Evolutionary conservation across 2,888 invertebrate genomes (phyloP).

Genomic region (Cyrtodaria siliqua): DNA sequence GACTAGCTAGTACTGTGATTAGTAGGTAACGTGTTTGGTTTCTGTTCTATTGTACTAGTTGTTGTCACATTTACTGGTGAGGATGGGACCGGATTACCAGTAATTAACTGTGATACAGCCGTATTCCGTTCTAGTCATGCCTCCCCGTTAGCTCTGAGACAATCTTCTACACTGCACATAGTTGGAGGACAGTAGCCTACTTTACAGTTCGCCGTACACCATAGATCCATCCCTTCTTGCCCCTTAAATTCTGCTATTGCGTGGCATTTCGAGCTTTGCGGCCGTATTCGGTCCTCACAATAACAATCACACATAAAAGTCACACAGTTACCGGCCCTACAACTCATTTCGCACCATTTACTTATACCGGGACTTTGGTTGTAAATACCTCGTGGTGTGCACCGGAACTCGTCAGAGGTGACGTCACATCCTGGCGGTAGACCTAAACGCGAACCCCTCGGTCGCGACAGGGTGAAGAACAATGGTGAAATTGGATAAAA

Average conservation of each 20-base stretch:
- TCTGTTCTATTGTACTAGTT: no score
- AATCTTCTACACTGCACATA: slow-evolving; percentile 66
- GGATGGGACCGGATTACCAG: no score
- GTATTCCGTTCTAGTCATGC: slow-evolving; percentile 25
- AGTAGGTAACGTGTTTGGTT: no score
- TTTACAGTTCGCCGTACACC: slow-evolving; percentile 80
- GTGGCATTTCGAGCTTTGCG: slow-evolving; percentile 62
- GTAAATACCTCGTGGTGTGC: slow-evolving; percentile 66
- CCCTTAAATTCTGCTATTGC: slow-evolving; percentile 72
- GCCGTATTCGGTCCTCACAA: slow-evolving; percentile 51
- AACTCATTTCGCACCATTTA: slow-evolving; percentile 69
- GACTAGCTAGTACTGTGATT: no score
- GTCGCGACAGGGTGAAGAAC: slow-evolving; percentile 40
- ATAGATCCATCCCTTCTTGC: slow-evolving; percentile 76
- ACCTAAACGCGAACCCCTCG: slow-evolving; percentile 68
- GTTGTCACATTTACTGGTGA: no score
- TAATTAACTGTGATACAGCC: no score
- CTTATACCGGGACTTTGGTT: slow-evolving; percentile 66
- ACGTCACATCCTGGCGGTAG: slow-evolving; percentile 64
- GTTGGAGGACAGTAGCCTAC: slow-evolving; percentile 75
- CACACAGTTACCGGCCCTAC: slow-evolving; percentile 63
- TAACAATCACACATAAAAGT: slow-evolving; percentile 68
- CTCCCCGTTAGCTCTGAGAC: slow-evolving; percentile 40
- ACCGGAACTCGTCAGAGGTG: slow-evolving; percentile 62
- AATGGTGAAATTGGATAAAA: slow-evolving; percentile 56